A percentile compares a stretch with the other conserved stretches of the same genome.
Conservation (phyloP, 2,797 vertebrate species). For the Syngnathus acus region DNA sequence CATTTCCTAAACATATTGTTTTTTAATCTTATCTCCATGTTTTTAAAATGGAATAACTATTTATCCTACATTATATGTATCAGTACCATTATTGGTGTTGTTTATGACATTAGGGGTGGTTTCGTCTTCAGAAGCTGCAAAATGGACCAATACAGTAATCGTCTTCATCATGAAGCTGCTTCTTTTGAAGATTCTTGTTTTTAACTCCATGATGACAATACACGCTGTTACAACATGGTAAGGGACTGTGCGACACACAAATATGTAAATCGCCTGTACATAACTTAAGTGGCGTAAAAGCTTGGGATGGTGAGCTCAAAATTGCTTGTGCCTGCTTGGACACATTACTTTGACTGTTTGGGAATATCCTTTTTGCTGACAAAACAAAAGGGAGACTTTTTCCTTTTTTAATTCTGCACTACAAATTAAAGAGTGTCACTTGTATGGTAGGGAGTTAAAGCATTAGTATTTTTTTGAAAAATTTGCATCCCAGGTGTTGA, state of each 20-base stretch:
- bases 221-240: slow-evolving; percentile 66
- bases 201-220: slow-evolving; percentile 65
- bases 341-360: no score
- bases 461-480: neutral
- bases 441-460: no score
- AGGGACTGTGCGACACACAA: slow-evolving; percentile 16
- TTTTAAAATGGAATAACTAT: neutral
- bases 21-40: neutral
- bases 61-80: neutral
- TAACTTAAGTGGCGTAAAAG: neutral
- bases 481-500: slow-evolving; percentile 47
- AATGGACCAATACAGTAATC: slow-evolving; percentile 51
- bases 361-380: no score
- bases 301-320: neutral
- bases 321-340: neutral
- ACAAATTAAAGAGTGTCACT: neutral
- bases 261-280: neutral
- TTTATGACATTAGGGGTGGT: slow-evolving; percentile 11
- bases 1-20: neutral
- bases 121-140: slow-evolving; percentile 37
- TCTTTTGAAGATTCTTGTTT: slow-evolving; percentile 61
- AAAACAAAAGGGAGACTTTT: neutral
- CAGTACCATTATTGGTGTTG: neutral
- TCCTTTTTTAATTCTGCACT: neutral
- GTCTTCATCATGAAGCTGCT: slow-evolving; percentile 59